phyloP scores from a whole-genome alignment of 2,888 invertebrate genomes.

The Tetropium fuscum region DNA sequence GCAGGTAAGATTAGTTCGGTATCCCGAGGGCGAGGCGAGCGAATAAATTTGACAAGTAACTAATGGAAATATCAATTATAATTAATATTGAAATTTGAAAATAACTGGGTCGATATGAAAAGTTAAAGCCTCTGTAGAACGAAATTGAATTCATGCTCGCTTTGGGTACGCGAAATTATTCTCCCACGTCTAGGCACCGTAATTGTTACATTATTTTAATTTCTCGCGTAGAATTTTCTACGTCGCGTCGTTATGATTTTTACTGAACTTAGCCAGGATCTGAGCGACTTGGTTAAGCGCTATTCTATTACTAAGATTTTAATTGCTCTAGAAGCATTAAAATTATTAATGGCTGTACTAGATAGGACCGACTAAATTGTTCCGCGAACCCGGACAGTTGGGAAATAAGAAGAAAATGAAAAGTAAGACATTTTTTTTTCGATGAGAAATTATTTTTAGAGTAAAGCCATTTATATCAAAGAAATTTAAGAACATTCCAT shows the following conservation, averaged over 20 bases:
- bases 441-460: too few relatives aligned
- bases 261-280: not conserved
- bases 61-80: constrained; percentile 49
- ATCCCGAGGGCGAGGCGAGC: constrained; percentile 38
- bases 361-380: too few relatives aligned
- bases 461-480: too few relatives aligned
- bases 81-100: constrained; percentile 48
- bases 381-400: too few relatives aligned
- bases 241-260: not conserved
- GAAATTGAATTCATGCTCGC: constrained; percentile 40
- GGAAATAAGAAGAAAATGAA: too few relatives aligned
- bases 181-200: constrained; percentile 8
- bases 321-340: too few relatives aligned
- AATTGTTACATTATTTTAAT: constrained; percentile 21
- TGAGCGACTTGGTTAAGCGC: too few relatives aligned
- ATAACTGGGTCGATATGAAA: constrained; percentile 49
- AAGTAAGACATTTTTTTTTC: too few relatives aligned
- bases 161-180: constrained; percentile 30
- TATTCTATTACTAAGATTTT: too few relatives aligned
- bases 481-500: too few relatives aligned
- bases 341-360: too few relatives aligned
- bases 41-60: constrained; percentile 48
- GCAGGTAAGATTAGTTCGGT: constrained; percentile 51
- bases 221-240: too few relatives aligned
- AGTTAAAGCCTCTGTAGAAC: constrained; percentile 39